Base-by-base conservation (phyloP, 2,113 vertebrate genomes). In the Phyllostomus discolor region DNA sequence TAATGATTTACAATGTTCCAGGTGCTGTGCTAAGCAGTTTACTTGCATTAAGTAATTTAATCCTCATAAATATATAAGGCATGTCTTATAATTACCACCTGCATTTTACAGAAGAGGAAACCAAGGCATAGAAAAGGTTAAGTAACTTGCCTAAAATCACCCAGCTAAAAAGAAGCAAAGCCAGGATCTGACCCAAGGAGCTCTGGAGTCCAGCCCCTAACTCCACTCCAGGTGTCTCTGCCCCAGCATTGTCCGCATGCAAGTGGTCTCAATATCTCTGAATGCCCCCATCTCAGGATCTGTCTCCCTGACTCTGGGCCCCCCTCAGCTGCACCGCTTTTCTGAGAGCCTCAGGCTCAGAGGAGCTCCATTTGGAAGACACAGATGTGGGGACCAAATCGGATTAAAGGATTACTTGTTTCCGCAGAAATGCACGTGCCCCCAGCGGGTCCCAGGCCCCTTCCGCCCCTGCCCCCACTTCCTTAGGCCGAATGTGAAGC, bases 351-450 rank as follows among this genome's bases (percentile, higher is more conserved):
- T 91, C 50, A 72, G 59, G 85, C 85, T 93, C 82, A 91, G 88
- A 96, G 46, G 52, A 93, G 46, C 59, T 80, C 92, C 91, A 82
- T 69, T 88, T 90, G 91, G 95, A 96, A 97, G 84, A 94, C 76
- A 69, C 59, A 93, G 88, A 66, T 15, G 80, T 90, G 91, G 48
- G 79, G 43, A 69, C 82, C 96, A 98, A 98, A 98, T 98, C 83
- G 96, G 98, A 98, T 99, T 99, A 98, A 98, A 92, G 98, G 98
- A 98, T 99, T 98, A 98, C 72, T 94, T 91, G 86, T 92, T 89
- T 97, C 97, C 43, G 97, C 93, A 96, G 97, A 97, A 95, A 96
- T 75, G 90, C 88, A 95, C 82, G 81, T 93, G 96, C 90, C 41
- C 52, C 57, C 22, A 81, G 62, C 38, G 20, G 12, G 24, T 24